These are phyloP conservation scores for Lepus oiostolus DNA, from an alignment of 2,797 vertebrate species.

Conservation along the genomic window DNA sequence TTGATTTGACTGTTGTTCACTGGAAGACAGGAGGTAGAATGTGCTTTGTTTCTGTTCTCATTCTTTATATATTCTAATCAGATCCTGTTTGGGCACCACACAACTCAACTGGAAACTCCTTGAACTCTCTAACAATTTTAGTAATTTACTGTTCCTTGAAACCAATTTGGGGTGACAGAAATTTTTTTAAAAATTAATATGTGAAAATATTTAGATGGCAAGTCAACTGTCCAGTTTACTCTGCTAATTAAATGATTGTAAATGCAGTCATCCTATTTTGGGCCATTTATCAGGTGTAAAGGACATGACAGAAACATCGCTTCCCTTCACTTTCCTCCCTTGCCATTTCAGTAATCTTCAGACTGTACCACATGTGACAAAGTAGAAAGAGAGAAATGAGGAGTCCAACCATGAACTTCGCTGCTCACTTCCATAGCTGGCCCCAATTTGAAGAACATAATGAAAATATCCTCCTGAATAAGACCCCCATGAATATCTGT, in stretches of 20 bases:
- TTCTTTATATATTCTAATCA: not conserved
- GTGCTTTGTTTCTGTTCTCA: not conserved
- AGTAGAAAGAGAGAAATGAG: not conserved
- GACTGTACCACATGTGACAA: no score
- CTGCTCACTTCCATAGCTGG: not conserved
- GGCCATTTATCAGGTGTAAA: constrained; percentile 43
- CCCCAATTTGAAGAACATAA: not conserved
- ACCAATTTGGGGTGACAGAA: not conserved
- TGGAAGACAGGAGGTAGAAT: not conserved
- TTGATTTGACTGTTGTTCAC: not conserved
- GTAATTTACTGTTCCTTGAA: not conserved
- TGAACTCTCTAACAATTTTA: not conserved
- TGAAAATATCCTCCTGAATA: not conserved
- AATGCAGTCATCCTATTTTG: constrained; percentile 33
- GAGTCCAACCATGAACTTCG: not conserved
- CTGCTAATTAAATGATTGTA: constrained; percentile 1
- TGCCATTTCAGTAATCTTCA: not conserved
- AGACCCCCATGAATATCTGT: not conserved
- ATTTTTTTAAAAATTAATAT: not conserved
- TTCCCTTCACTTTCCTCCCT: no score
- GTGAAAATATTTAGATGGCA: not conserved
- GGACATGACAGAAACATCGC: not conserved
- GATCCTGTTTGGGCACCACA: not conserved
- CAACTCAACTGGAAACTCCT: not conserved
- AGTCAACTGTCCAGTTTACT: not conserved